phyloP scores from a whole-genome alignment of 2,113 vertebrate genomes.

The Pseudopipra pipra region DNA sequence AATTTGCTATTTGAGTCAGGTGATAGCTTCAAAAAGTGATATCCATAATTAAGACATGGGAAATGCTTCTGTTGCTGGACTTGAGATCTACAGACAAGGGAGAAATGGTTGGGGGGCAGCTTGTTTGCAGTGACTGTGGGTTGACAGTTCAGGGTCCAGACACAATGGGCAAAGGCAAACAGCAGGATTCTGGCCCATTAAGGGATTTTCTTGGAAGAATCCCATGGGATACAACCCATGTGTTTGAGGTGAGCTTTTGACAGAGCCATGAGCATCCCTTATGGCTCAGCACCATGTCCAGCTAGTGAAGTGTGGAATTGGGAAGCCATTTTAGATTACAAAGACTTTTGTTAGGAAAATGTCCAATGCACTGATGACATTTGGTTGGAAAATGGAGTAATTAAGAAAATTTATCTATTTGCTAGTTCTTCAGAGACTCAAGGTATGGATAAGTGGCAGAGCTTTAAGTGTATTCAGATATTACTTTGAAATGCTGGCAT shows the following conservation, averaged over 20 bases:
- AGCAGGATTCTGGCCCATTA: background rate
- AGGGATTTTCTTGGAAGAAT: background rate
- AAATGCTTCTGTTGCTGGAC: background rate
- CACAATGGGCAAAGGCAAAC: background rate
- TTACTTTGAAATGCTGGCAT: background rate
- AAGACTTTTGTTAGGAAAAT: background rate
- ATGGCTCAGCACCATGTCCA: background rate
- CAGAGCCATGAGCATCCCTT: background rate
- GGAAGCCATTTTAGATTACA: background rate
- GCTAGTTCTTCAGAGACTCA: background rate
- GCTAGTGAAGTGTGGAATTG: background rate
- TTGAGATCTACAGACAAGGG: background rate
- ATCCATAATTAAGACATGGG: background rate
- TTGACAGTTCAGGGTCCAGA: background rate
- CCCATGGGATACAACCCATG: background rate
- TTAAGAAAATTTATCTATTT: background rate
- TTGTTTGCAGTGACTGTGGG: background rate
- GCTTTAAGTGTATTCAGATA: background rate
- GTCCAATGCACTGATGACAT: background rate
- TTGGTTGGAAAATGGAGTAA: background rate
- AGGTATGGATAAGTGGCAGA: background rate
- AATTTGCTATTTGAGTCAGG: background rate
- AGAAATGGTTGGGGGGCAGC: background rate
- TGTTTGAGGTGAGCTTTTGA: background rate
- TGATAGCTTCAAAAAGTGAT: background rate